Percentiles rank a stretch among this genome's conserved stretches.
Evolutionary conservation across 2,797 vertebrate genomes (phyloP).

Genomic region (Protosalanx chinensis): DNA sequence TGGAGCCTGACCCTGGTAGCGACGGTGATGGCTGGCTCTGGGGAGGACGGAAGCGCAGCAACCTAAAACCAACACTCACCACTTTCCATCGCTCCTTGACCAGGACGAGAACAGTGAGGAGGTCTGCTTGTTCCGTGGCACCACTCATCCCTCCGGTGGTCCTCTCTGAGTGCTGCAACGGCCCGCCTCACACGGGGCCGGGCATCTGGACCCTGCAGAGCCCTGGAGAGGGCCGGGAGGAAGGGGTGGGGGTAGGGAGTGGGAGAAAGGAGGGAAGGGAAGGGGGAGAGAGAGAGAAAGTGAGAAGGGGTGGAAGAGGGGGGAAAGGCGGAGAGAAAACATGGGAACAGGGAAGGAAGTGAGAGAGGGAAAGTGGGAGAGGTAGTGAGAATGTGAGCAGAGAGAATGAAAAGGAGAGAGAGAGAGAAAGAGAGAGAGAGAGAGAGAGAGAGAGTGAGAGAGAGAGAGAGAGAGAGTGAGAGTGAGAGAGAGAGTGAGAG

Average conservation of each 20-base stretch:
- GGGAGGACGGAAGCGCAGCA: background rate
- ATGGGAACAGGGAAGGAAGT: too few species aligned
- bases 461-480: too few species aligned
- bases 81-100: conserved; percentile 99
- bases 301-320: too few species aligned
- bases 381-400: too few species aligned
- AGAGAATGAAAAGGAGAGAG: conserved; percentile 14
- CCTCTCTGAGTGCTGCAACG: conserved; percentile 58
- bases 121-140: conserved; percentile 90
- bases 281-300: background rate
- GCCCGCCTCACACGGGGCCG: conserved; percentile 43
- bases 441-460: background rate
- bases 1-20: conserved; percentile 17
- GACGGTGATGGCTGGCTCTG: background rate
- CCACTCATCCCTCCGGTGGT: conserved; percentile 85
- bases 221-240: conserved; percentile 30
- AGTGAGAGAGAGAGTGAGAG: conserved; percentile 2
- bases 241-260: background rate
- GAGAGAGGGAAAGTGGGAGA: too few species aligned
- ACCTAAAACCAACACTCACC: conserved; percentile 75
- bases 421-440: background rate
- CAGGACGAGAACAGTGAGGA: conserved; percentile 88
- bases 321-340: too few species aligned
- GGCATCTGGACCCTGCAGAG: conserved; percentile 62
- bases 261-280: too few species aligned